Base-by-base conservation (phyloP, 2,797 vertebrate species). In the Clarias laeviceps region DNA sequence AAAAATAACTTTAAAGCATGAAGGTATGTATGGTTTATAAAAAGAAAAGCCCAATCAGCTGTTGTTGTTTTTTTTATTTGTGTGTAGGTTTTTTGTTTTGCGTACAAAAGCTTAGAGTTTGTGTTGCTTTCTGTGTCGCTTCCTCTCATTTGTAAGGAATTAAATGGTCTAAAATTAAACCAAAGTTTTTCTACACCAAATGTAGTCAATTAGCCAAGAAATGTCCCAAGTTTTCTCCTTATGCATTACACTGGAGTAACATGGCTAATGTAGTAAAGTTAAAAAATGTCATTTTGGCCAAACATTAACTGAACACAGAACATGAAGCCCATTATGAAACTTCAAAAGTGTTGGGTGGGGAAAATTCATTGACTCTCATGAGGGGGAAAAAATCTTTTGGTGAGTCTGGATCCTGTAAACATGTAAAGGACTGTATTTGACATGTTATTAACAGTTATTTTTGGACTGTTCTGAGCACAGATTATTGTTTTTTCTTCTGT, bases 361-460 rank as follows among this genome's bases (percentile, higher is more conserved):
- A 34, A n/a, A 59, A 24, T 12, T 37, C 9, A 37, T 61, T 37
- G n/a, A 57, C 76, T 84, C 20, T 82, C n/a, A 29, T 29, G 29
- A 85, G 34, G 24, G 83, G 34, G 50, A 29, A 57, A 32, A 59
- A 77, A 2, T 29, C 15, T 74, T 77, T 62, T 29, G 40, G 27
- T 50, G 56, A 80, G 80, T 82, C 70, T 37, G 50, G 65, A 78
- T 78, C 78, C 40, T 83, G 54, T 82, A 64, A 87, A 87, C 77
- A 61, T 73, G 18, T 40, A 81, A 74, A 74, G 62, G 2, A 8
- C n/a, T 73, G 54, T 65, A 56, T 40, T 74, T 34, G 61, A 61
- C 68, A 54, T 64, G 57, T n/a, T 59, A 37, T 37, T 37, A 37
- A 37, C 37, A 27, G 70, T 85, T 70, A 6, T 73, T 70, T 73